Evolutionary conservation across 2,113 vertebrate genomes (phyloP).

Genomic region (Stigmatopora argus): DNA sequence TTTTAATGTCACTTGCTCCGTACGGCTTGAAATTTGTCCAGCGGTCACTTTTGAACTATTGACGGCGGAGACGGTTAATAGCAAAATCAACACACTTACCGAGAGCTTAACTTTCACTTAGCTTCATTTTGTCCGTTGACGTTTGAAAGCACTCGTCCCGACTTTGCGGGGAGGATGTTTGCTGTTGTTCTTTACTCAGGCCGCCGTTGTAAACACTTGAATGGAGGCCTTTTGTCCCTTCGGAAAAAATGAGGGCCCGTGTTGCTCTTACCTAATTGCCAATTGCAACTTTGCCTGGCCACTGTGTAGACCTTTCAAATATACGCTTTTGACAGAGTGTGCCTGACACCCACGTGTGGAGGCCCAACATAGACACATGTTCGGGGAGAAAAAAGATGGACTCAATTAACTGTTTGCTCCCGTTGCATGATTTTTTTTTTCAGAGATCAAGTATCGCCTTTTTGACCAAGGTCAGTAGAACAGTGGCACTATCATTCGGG

Average conservation of each 20-base stretch:
- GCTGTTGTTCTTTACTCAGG: conserved; percentile 59
- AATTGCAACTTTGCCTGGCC: conserved; percentile 49
- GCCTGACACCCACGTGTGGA: conserved; percentile 62
- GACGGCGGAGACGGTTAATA: not conserved
- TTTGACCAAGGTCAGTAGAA: too few species aligned
- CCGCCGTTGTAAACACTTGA: conserved; percentile 47
- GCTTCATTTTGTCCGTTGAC: conserved; percentile 5
- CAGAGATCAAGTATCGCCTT: too few species aligned
- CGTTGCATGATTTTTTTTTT: too few species aligned
- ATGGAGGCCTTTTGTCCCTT: conserved; percentile 40
- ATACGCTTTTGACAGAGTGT: conserved; percentile 59
- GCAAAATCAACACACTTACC: not conserved
- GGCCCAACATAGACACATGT: conserved; percentile 31
- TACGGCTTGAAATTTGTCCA: too few species aligned
- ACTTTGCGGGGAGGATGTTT: conserved; percentile 56
- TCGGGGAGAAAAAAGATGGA: not conserved
- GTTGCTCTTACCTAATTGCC: conserved; percentile 65
- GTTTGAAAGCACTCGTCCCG: conserved; percentile 43
- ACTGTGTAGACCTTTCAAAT: conserved; percentile 59
- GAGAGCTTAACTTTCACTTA: not conserved
- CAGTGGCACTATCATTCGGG: too few species aligned
- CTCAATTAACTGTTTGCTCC: too few species aligned
- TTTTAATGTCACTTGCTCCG: too few species aligned
- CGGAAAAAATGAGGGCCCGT: conserved; percentile 27
- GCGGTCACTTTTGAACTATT: too few species aligned